A percentile compares a stretch with the other conserved stretches of the same genome.
These are phyloP conservation scores for Dasyornis broadbenti DNA, from an alignment of 2,113 vertebrate species.

Conservation along the genomic window DNA sequence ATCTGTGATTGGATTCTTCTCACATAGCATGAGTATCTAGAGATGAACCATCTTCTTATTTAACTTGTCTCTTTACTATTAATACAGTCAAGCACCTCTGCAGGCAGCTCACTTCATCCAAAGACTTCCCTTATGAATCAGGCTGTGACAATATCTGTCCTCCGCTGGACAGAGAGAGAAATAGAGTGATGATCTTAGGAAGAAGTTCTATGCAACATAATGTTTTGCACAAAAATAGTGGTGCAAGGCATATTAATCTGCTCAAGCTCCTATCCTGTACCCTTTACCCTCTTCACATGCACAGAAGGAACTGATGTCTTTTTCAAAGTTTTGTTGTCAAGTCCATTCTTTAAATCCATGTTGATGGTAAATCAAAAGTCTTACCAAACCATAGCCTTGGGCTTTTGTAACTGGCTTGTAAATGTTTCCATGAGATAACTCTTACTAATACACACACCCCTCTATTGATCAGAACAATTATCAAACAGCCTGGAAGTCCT, in stretches of 20 bases:
- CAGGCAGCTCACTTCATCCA: neutral
- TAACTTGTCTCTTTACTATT: neutral
- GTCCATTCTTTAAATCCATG: neutral
- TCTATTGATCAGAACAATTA: neutral
- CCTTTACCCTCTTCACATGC: neutral
- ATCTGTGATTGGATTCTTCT: neutral
- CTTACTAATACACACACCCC: neutral
- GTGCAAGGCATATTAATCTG: neutral
- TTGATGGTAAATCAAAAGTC: neutral
- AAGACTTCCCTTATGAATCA: neutral
- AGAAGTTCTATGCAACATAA: neutral
- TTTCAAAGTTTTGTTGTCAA: neutral
- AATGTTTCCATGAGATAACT: neutral
- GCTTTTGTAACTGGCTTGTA: neutral
- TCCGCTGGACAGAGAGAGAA: neutral
- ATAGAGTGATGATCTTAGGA: neutral
- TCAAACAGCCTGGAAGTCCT: neutral
- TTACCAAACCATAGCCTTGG: neutral
- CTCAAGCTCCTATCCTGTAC: neutral
- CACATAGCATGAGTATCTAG: neutral
- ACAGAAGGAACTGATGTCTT: neutral
- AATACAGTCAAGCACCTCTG: neutral
- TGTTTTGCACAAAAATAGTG: neutral
- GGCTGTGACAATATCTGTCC: neutral
- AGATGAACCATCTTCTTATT: neutral